phyloP scores from a whole-genome alignment of 1,140 invertebrate genomes.

The Cydia splendana region DNA sequence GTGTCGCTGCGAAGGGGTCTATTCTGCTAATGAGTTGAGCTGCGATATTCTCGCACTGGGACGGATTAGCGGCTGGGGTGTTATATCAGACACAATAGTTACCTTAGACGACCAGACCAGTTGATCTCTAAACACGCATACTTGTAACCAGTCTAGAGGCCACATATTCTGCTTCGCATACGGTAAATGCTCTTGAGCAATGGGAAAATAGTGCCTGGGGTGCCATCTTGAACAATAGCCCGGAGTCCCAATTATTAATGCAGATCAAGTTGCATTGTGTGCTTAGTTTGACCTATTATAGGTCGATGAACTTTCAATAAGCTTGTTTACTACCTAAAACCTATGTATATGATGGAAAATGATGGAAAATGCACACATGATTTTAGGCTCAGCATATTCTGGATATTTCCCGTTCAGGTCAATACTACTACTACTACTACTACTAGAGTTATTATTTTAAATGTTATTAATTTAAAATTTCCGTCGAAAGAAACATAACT shows the following conservation, averaged over 20 bases:
- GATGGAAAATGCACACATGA: not conserved
- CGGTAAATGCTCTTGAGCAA: not conserved
- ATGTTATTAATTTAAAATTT: too few relatives aligned
- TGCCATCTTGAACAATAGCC: conserved; percentile 19
- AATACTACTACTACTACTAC: too few relatives aligned
- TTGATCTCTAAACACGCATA: not conserved
- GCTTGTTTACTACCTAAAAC: not conserved
- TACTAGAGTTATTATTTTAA: too few relatives aligned
- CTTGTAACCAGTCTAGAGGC: not conserved
- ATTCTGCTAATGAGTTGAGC: conserved; percentile 29
- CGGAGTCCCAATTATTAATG: conserved; percentile 20
- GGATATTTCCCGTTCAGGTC: too few relatives aligned
- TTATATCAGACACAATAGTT: not conserved
- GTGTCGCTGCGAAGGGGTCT: conserved; percentile 10
- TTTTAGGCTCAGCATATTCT: too few relatives aligned
- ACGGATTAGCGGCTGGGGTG: not conserved
- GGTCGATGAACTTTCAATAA: conserved; percentile 6
- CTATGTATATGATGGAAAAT: not conserved
- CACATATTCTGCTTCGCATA: not conserved
- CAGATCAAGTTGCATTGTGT: conserved; percentile 19
- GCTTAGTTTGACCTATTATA: conserved; percentile 19
- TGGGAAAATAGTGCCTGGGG: not conserved
- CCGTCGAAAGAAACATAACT: too few relatives aligned
- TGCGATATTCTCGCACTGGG: conserved; percentile 19
- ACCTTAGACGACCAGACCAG: not conserved